Evolutionary conservation across 2,797 vertebrate genomes (phyloP).

Genomic region (Poeciliopsis turneri): DNA sequence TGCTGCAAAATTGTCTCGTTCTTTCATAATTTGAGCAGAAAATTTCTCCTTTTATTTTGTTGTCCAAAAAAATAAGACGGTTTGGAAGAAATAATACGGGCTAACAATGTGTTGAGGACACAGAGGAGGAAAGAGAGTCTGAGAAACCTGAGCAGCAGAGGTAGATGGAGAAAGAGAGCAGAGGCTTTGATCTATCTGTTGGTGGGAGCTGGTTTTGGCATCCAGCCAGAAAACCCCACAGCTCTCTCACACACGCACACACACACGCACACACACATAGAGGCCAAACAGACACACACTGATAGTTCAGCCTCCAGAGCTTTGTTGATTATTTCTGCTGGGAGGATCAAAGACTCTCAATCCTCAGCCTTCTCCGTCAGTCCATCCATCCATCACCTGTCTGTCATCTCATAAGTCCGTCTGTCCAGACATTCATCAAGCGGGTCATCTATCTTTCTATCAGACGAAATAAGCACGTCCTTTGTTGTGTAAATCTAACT

Average conservation of each 20-base stretch:
- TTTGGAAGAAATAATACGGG: slow-evolving; percentile 30
- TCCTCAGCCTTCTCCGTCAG: slow-evolving; percentile 7
- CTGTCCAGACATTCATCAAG: slow-evolving; percentile 37
- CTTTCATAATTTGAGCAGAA: slow-evolving; percentile 12
- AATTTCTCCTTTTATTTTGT: slow-evolving; percentile 25
- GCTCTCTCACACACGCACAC: slow-evolving; percentile 22
- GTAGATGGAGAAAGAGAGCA: slow-evolving; percentile 35
- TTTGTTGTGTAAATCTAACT: background rate
- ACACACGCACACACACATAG: slow-evolving; percentile 1
- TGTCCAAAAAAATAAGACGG: slow-evolving; percentile 30
- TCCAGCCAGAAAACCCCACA: slow-evolving; percentile 66
- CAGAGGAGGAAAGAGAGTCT: slow-evolving; percentile 18
- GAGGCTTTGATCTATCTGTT: slow-evolving; percentile 81
- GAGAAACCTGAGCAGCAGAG: slow-evolving; percentile 55
- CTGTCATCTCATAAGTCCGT: slow-evolving; percentile 43
- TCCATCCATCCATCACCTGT: slow-evolving; percentile 51
- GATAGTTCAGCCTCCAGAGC: slow-evolving; percentile 64
- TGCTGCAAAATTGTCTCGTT: background rate
- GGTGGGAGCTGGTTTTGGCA: slow-evolving; percentile 76
- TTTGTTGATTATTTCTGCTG: slow-evolving; percentile 86
- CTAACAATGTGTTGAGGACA: slow-evolving; percentile 39
- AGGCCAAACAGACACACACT: slow-evolving; percentile 34
- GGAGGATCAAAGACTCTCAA: slow-evolving; percentile 79
- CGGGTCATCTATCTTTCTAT: slow-evolving; percentile 11
- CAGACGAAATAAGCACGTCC: slow-evolving; percentile 2